phyloP scores from a whole-genome alignment of 1,140 invertebrate genomes.

The Trichoplusia ni region DNA sequence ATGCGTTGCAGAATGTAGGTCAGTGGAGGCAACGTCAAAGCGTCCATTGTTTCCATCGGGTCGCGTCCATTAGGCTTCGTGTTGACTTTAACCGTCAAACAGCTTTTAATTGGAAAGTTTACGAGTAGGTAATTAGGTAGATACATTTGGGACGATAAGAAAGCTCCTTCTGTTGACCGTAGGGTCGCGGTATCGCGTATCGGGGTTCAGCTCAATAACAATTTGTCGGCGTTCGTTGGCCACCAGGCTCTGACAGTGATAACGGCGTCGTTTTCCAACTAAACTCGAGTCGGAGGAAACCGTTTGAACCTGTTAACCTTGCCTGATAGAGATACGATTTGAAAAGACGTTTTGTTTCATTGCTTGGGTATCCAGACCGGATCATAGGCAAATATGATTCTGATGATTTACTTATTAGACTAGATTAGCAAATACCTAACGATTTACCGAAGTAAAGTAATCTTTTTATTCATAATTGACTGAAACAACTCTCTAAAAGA shows the following conservation, averaged over 20 bases:
- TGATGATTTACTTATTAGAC: no score
- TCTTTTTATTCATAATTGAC: no score
- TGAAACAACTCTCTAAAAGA: no score
- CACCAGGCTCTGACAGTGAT: slow-evolving; percentile 24
- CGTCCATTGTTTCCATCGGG: slow-evolving; percentile 21
- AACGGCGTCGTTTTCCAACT: slow-evolving; percentile 23
- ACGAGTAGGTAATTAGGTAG: no score
- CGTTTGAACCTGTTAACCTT: slow-evolving; percentile 23
- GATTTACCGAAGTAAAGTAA: no score
- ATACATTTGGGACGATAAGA: slow-evolving; percentile 30
- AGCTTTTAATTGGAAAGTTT: slow-evolving; percentile 32
- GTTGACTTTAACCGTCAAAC: slow-evolving; percentile 21
- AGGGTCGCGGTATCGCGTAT: slow-evolving; percentile 25
- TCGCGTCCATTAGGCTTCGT: slow-evolving; percentile 22
- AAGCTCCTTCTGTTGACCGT: slow-evolving; percentile 30
- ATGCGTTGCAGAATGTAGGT: slow-evolving; percentile 21
- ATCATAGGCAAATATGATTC: neutral
- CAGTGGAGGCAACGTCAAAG: slow-evolving; percentile 23
- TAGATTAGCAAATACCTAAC: no score
- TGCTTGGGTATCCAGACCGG: neutral
- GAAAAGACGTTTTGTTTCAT: slow-evolving; percentile 2
- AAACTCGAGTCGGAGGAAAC: slow-evolving; percentile 27
- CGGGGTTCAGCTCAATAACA: slow-evolving; percentile 33
- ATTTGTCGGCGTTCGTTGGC: slow-evolving; percentile 28
- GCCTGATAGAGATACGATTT: slow-evolving; percentile 17